Percentiles rank a stretch among this genome's conserved stretches.
phyloP scores from a whole-genome alignment of 2,888 invertebrate genomes.

The Watsonalla cultraria region DNA sequence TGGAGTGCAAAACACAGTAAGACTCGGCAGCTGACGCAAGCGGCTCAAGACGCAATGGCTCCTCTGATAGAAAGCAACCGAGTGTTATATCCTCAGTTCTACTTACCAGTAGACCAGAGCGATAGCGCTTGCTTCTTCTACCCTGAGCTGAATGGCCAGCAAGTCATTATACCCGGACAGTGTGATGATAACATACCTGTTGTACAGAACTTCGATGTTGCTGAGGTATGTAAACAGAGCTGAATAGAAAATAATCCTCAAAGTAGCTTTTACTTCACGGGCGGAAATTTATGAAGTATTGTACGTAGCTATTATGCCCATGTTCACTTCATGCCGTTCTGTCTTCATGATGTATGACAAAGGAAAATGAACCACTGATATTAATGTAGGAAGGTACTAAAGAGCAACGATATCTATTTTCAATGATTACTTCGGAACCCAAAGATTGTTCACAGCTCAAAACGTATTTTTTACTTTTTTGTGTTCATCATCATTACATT shows the following conservation, averaged over 20 bases:
- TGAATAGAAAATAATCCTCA: background rate
- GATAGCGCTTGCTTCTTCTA: constrained; percentile 61
- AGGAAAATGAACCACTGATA: too few relatives aligned
- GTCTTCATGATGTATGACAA: too few relatives aligned
- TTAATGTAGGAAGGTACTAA: too few relatives aligned
- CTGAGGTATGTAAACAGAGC: constrained; percentile 29
- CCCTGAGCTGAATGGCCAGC: constrained; percentile 35
- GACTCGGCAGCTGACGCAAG: constrained; percentile 26
- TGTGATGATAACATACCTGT: constrained; percentile 52
- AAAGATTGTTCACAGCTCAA: too few relatives aligned
- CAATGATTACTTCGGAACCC: too few relatives aligned
- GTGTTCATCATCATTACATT: background rate
- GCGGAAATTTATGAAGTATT: background rate
- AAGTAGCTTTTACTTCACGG: background rate
- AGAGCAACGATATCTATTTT: too few relatives aligned
- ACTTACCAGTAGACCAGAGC: constrained; percentile 38
- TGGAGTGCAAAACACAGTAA: constrained; percentile 67
- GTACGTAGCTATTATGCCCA: too few relatives aligned
- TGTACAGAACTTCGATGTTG: constrained; percentile 38
- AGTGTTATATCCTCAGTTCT: constrained; percentile 43
- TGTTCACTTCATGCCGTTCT: too few relatives aligned
- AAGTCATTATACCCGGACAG: constrained; percentile 56
- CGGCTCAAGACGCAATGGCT: constrained; percentile 34
- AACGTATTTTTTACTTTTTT: too few relatives aligned
- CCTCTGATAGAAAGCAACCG: constrained; percentile 30